A percentile compares a stretch with the other conserved stretches of the same genome.
Evolutionary conservation across 37 sponge, comb jelly and placozoan genomes (phyloP).

Genomic region (Tethya wilhelma): DNA sequence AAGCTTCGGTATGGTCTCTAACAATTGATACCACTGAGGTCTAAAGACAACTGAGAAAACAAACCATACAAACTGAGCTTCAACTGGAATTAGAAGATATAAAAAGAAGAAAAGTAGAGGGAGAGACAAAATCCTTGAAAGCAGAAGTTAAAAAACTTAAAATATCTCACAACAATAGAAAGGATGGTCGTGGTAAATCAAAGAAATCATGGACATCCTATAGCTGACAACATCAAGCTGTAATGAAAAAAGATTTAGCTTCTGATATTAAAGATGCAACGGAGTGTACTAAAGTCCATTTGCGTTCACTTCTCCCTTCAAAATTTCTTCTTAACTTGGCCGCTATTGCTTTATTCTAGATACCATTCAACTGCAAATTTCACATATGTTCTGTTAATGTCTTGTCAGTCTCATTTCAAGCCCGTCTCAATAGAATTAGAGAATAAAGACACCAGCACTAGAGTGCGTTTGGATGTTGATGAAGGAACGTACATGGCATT

Average conservation of each 20-base stretch:
- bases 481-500: neutral
- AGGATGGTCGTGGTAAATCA: neutral
- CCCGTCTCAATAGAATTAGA: neutral
- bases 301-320: too few relatives aligned
- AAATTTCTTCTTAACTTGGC: too few relatives aligned
- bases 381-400: too few relatives aligned
- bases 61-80: neutral
- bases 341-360: too few relatives aligned
- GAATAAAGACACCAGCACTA: neutral
- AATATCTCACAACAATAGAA: neutral
- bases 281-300: neutral
- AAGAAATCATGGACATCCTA: neutral
- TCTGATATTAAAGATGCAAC: neutral
- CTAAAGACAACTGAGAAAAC: neutral
- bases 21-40: neutral
- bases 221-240: constrained; percentile 5
- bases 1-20: neutral
- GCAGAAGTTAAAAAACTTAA: neutral
- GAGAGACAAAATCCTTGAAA: constrained; percentile 1
- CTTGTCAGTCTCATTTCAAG: constrained; percentile 15
- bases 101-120: neutral
- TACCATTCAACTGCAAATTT: too few relatives aligned
- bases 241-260: neutral
- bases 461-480: neutral
- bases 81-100: neutral